phyloP scores from a whole-genome alignment of 1,140 invertebrate species.

The Euura saliciscinereae region DNA sequence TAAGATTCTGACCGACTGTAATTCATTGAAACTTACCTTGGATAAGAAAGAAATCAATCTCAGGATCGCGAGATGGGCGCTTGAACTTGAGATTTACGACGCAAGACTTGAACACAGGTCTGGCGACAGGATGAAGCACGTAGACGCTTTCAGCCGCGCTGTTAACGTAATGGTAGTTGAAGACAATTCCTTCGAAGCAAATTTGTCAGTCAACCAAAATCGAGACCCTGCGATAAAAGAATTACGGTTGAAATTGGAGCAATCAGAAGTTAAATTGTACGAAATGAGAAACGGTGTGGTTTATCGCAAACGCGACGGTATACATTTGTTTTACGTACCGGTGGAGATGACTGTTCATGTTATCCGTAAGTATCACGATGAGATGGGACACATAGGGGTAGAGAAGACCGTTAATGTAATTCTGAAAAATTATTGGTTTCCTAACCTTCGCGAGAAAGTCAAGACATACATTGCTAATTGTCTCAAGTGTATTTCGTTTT shows the following conservation, averaged over 20 bases:
- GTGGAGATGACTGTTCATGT: constrained; percentile 28
- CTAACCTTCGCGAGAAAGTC: constrained; percentile 24
- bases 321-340: constrained; percentile 33
- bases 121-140: constrained; percentile 27
- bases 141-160: constrained; percentile 18
- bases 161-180: constrained; percentile 19
- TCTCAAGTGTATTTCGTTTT: constrained; percentile 30
- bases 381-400: constrained; percentile 29
- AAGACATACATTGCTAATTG: constrained; percentile 29
- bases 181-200: constrained; percentile 21
- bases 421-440: constrained; percentile 30
- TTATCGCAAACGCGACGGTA: constrained; percentile 24
- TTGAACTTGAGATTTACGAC: constrained; percentile 28
- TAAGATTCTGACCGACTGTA: constrained; percentile 30
- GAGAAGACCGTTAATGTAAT: constrained; percentile 29
- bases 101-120: constrained; percentile 28
- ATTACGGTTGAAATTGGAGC: constrained; percentile 13
- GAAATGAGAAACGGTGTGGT: constrained; percentile 31
- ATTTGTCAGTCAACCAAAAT: constrained; percentile 24
- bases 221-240: constrained; percentile 20
- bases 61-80: constrained; percentile 32
- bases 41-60: constrained; percentile 20
- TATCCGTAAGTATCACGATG: constrained; percentile 29
- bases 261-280: constrained; percentile 18
- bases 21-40: constrained; percentile 24